phyloP scores from a whole-genome alignment of 2,797 vertebrate species.

The Parotocinclus haroldoi region DNA sequence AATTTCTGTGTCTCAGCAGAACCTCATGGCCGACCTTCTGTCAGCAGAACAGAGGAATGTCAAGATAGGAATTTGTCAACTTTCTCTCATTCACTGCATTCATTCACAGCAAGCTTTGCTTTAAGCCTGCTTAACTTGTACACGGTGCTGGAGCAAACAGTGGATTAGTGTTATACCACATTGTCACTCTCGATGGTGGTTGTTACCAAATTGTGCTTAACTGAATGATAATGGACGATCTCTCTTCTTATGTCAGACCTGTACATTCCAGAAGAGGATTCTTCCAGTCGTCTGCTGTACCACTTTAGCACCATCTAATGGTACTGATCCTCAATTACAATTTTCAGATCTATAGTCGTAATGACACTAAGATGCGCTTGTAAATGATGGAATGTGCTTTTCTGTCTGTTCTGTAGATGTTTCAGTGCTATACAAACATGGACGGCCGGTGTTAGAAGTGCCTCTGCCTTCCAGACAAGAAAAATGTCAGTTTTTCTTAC shows the following conservation, averaged over 20 bases:
- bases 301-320: conserved; percentile 58
- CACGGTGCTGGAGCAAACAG: too few species aligned
- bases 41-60: not conserved
- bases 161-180: too few species aligned
- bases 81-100: too few species aligned
- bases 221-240: not conserved
- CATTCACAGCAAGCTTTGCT: too few species aligned
- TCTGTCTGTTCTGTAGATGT: conserved; percentile 61
- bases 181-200: too few species aligned
- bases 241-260: conserved; percentile 40
- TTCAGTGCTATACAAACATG: conserved; percentile 77
- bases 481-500: conserved; percentile 82
- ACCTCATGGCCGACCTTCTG: not conserved
- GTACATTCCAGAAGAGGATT: conserved; percentile 25
- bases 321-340: conserved; percentile 52
- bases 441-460: conserved; percentile 81
- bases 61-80: too few species aligned
- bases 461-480: conserved; percentile 83
- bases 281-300: conserved; percentile 57
- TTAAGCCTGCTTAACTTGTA: too few species aligned
- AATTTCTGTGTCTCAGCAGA: conserved; percentile 4
- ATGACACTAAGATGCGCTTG: not conserved
- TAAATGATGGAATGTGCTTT: not conserved
- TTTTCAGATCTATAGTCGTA: not conserved
- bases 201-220: too few species aligned